Evolutionary conservation across 2,797 vertebrate species (phyloP).

Genomic region (Synanceia verrucosa): DNA sequence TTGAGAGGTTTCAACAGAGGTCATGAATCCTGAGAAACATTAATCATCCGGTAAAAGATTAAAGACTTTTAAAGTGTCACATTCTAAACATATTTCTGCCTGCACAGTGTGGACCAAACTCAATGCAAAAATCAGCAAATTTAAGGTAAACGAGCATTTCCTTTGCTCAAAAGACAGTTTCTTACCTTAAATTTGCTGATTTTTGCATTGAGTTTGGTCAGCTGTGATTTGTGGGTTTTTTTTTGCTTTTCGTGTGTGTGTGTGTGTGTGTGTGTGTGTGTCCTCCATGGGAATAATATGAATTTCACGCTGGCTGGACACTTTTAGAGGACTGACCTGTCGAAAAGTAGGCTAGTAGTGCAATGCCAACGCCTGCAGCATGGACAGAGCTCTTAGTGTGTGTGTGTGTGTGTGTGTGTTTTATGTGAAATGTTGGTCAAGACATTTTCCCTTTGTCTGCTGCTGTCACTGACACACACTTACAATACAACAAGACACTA

Average conservation of each 20-base stretch:
- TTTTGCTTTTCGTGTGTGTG: not conserved
- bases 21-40: too few relatives aligned
- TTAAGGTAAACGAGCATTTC: too few relatives aligned
- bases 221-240: not conserved
- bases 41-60: too few relatives aligned
- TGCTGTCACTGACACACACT: not conserved
- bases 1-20: too few relatives aligned
- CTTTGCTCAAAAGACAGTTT: accelerated
- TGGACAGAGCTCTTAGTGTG: constrained; percentile 38
- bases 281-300: constrained; percentile 58
- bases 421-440: constrained; percentile 42
- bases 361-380: constrained; percentile 63
- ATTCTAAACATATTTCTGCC: too few relatives aligned
- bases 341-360: constrained; percentile 74
- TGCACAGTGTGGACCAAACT: too few relatives aligned
- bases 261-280: constrained; percentile 31
- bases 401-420: constrained; percentile 33
- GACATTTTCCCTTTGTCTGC: constrained; percentile 9
- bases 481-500: not conserved
- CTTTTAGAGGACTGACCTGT: constrained; percentile 72
- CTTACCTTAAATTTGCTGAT: not conserved
- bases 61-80: too few relatives aligned
- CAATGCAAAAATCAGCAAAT: not conserved
- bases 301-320: constrained; percentile 74
- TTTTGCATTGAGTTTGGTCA: not conserved